These are phyloP conservation scores for Anguilla megastoma DNA, from an alignment of 2,797 vertebrate genomes.

Conservation along the genomic window DNA sequence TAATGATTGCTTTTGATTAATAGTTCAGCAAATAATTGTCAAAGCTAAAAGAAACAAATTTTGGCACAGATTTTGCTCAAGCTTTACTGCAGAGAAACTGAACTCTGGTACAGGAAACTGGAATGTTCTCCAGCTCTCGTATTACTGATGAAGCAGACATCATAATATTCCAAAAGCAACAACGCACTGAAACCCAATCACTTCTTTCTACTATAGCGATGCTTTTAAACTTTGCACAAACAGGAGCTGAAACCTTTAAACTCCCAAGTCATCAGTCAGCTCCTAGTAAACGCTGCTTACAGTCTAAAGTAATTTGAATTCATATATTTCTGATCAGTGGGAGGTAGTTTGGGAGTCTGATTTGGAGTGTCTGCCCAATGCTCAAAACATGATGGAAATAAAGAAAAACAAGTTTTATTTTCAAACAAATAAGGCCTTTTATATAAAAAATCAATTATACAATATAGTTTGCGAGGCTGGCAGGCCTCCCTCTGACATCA, in stretches of 20 bases:
- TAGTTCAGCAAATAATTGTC: background rate
- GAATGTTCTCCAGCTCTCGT: background rate
- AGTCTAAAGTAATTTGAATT: conserved; percentile 22
- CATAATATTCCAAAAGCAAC: background rate
- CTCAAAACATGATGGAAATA: conserved; percentile 19
- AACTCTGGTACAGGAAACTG: background rate
- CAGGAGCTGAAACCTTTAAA: background rate
- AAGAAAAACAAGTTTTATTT: conserved; percentile 24
- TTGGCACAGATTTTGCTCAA: background rate
- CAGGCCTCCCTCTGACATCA: conserved; percentile 55
- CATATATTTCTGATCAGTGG: conserved; percentile 23
- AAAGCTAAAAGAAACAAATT: background rate
- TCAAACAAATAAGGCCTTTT: conserved; percentile 76
- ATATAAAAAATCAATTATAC: conserved; percentile 65
- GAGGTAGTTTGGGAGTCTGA: conserved; percentile 32
- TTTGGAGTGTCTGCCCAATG: conserved; percentile 33
- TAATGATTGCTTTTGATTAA: background rate
- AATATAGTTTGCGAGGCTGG: conserved; percentile 50
- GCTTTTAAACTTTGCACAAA: background rate
- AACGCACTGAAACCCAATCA: background rate
- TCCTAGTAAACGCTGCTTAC: conserved; percentile 7
- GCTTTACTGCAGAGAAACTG: background rate
- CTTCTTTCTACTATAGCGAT: background rate
- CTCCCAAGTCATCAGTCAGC: background rate
- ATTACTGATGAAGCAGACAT: background rate